Conservation (phyloP, 2,113 vertebrate species). For the Sorex fumeus region DNA sequence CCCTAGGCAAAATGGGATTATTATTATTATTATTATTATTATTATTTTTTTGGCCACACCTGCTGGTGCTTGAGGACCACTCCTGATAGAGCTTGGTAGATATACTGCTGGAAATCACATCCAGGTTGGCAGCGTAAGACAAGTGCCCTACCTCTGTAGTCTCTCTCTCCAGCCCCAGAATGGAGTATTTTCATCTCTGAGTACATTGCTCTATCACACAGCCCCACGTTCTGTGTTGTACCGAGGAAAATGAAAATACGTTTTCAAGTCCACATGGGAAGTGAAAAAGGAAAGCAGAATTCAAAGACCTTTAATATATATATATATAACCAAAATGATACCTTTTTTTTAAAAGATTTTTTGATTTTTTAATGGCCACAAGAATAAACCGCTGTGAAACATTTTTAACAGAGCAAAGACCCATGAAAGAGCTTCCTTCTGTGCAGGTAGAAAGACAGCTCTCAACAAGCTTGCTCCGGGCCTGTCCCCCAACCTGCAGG, state of each 20-base stretch:
- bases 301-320: constrained; percentile 21
- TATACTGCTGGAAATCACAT: too few relatives aligned
- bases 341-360: constrained; percentile 14
- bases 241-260: background rate
- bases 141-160: too few relatives aligned
- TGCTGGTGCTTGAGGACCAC: too few relatives aligned
- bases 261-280: constrained; percentile 16
- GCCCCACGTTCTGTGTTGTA: background rate
- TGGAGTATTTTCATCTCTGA: constrained; percentile 5
- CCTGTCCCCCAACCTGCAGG: background rate
- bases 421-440: background rate
- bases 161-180: too few relatives aligned
- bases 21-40: too few relatives aligned
- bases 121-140: too few relatives aligned
- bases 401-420: background rate
- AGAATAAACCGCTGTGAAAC: background rate
- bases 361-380: constrained; percentile 1
- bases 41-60: too few relatives aligned
- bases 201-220: background rate
- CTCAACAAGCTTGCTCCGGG: background rate
- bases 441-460: background rate
- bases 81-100: too few relatives aligned
- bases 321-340: background rate
- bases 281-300: constrained; percentile 6
- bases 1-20: too few relatives aligned